Evolutionary conservation across 1,140 invertebrate genomes (phyloP), one percentile per base, ranked within the genome.

Genomic region (Tenebrio molitor): DNA sequence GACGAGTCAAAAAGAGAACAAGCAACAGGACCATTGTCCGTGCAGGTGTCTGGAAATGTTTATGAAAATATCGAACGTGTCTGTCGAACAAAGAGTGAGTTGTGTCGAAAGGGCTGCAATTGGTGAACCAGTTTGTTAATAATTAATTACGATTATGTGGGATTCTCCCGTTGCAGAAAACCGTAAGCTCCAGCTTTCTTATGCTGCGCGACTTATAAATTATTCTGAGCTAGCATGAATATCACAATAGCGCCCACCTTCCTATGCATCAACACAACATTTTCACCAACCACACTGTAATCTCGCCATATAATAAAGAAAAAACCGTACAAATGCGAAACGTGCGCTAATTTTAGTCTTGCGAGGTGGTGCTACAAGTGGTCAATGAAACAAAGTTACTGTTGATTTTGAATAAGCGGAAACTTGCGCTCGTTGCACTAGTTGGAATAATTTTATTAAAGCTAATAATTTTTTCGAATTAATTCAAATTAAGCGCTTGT

Each of bases 401-500:
- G 36, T 39, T 12, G 12, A n/a, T 12, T n/a, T 39, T 5, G 12
- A 39, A 39, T 39, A 12, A 39, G 12, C 12, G 2, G 36, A 5
- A 39, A 12, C 36, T 39, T 39, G 36, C 36, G 12, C 36, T 12
- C 2, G 6, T 39, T 39, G 36, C 5, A 39, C 12, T 8, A 39
- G 5, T 39, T n/a, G 7, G 12, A 12, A 2, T 12, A 2, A 12
- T 39, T 29, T 25, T n/a, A 58, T 19, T 46, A 46, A 46, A 46
- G 4, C 10, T 46, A 16, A 15, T 17, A 3, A 16, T 58, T 58
- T 58, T 58, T 58, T 25, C 23, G 23, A 58, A 29, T 58, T 58
- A 58, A 58, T 58, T 58, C 50, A 29, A 66, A 66, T 66, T 66
- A 66, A 25, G 21, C 21, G 64, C 64, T 66, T 66, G 64, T 66